phyloP scores from a whole-genome alignment of 2,888 invertebrate genomes.

The Drosophila gaucha region DNA sequence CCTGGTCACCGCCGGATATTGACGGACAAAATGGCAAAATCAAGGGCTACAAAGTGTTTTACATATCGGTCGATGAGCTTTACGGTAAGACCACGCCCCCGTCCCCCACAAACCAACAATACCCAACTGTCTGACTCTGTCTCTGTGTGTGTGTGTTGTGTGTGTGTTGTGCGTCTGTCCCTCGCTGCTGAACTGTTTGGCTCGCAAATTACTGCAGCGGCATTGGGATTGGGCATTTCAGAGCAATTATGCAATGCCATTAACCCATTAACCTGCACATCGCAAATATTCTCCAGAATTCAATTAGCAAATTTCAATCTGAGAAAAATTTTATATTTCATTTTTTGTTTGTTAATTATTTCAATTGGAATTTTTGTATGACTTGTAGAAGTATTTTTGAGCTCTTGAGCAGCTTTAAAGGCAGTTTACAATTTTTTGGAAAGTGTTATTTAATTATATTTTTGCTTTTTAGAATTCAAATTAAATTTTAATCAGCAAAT shows the following conservation, averaged over 20 bases:
- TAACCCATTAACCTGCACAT: constrained; percentile 72
- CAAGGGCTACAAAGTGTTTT: constrained; percentile 93
- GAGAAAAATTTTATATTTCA: neutral
- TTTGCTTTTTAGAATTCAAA: no score
- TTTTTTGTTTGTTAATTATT: no score
- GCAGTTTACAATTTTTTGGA: no score
- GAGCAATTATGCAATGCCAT: constrained; percentile 74
- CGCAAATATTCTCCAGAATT: constrained; percentile 16
- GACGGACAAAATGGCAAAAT: constrained; percentile 94
- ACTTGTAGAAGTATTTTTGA: no score
- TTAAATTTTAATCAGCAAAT: no score
- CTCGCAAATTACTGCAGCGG: constrained; percentile 67
- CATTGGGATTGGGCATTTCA: constrained; percentile 46
- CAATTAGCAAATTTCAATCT: constrained; percentile 4
- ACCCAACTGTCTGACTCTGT: constrained; percentile 3
- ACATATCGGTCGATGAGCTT: constrained; percentile 91
- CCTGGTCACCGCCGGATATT: constrained; percentile 93
- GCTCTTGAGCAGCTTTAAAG: no score
- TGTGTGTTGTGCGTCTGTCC: constrained; percentile 4
- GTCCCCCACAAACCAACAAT: neutral
- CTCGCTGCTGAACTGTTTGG: constrained; percentile 56
- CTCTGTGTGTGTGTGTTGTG: constrained; percentile 2
- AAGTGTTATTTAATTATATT: no score
- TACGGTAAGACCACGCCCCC: constrained; percentile 87
- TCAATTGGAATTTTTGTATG: no score